phyloP scores from a whole-genome alignment of 1,140 invertebrate genomes.

The Riptortus pedestris region DNA sequence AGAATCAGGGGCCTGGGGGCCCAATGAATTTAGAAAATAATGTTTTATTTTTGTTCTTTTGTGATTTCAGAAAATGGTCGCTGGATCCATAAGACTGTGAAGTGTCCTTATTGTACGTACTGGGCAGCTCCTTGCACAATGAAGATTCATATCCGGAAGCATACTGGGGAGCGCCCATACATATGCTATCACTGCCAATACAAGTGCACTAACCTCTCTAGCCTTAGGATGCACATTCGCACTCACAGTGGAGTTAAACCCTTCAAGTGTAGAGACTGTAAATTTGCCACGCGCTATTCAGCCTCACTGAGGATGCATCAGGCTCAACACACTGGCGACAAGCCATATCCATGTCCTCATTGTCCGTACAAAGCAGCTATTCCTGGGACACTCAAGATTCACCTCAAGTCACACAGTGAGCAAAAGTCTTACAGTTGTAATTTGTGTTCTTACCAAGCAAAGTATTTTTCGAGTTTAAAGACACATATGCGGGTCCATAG shows the following conservation, averaged over 20 bases:
- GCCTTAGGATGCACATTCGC: background rate
- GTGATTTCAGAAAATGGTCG: too few relatives aligned
- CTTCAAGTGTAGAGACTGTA: conserved; percentile 5
- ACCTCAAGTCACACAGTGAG: conserved; percentile 3
- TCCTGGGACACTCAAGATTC: background rate
- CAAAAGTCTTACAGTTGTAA: conserved; percentile 2
- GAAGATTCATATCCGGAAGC: conserved; percentile 9
- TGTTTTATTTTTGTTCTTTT: too few relatives aligned
- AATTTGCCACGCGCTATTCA: background rate
- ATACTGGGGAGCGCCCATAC: background rate
- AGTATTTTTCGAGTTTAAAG: conserved; percentile 4
- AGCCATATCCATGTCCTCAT: background rate
- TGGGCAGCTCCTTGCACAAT: conserved; percentile 1
- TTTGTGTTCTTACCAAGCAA: conserved; percentile 8
- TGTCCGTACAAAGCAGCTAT: conserved; percentile 4
- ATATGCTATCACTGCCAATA: conserved; percentile 5
- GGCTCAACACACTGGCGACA: conserved; percentile 5
- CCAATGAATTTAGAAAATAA: too few relatives aligned
- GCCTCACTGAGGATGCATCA: conserved; percentile 1
- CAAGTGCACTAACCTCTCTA: background rate
- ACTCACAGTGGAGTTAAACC: background rate
- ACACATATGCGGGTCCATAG: conserved; percentile 3
- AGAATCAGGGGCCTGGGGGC: too few relatives aligned
- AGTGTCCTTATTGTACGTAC: conserved; percentile 1
- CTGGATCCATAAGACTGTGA: conserved; percentile 3